phyloP scores from a whole-genome alignment of 2,888 invertebrate species.

The Pyrocoelia pectoralis region DNA sequence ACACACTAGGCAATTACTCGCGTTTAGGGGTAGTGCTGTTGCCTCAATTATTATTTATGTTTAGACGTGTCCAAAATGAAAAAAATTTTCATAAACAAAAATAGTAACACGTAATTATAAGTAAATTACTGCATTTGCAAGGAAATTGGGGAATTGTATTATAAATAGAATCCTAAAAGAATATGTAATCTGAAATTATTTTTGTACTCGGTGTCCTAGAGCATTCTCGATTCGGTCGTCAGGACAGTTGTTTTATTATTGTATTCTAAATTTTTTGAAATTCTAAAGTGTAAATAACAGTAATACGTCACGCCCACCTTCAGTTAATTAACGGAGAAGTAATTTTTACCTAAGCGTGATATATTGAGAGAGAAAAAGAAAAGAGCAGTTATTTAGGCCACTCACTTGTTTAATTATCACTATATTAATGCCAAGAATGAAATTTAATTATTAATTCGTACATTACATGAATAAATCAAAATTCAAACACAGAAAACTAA shows the following conservation, averaged over 20 bases:
- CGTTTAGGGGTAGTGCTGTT: too few relatives aligned
- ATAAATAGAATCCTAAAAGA: constrained; percentile 34
- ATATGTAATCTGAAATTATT: constrained; percentile 34
- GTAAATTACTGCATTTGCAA: constrained; percentile 19
- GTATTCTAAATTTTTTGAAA: constrained; percentile 4
- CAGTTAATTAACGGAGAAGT: too few relatives aligned
- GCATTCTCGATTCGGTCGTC: constrained; percentile 29
- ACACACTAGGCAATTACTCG: too few relatives aligned
- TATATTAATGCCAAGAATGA: neutral
- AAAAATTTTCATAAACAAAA: neutral
- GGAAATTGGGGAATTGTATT: constrained; percentile 22
- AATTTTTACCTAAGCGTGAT: too few relatives aligned
- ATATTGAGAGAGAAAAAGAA: too few relatives aligned
- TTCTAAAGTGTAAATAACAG: too few relatives aligned
- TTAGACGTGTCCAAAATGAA: too few relatives aligned
- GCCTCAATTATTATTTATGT: too few relatives aligned
- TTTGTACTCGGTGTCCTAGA: constrained; percentile 21
- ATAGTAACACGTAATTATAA: constrained; percentile 8
- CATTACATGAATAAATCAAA: neutral
- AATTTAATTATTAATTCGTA: constrained; percentile 1
- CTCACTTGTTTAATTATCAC: neutral
- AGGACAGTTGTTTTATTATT: constrained; percentile 33
- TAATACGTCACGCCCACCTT: too few relatives aligned
- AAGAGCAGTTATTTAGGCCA: neutral
- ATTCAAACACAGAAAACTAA: neutral